Conservation (phyloP, 2,888 invertebrate genomes). For the Scrobipalpa atriplicella region DNA sequence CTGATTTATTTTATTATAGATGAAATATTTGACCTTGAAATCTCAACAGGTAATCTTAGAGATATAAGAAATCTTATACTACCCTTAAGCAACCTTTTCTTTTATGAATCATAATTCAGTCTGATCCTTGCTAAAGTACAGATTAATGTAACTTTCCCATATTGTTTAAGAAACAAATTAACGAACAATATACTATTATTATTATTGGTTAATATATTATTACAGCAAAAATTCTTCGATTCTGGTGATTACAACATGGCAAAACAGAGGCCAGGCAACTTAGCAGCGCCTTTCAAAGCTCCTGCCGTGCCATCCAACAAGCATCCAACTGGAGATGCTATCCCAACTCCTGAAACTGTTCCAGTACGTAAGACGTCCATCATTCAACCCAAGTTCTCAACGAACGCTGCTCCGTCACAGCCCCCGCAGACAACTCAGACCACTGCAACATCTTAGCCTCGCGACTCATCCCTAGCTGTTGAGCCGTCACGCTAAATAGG, state of each 20-base stretch:
- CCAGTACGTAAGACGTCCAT: constrained; percentile 96
- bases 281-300: constrained; percentile 80
- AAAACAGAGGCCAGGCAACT: constrained; percentile 91
- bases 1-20: no score
- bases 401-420: constrained; percentile 39
- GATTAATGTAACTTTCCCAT: no score
- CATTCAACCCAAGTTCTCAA: constrained; percentile 85
- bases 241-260: constrained; percentile 99
- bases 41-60: no score
- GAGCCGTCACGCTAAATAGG: constrained; percentile 32
- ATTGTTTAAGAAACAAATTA: background rate
- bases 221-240: constrained; percentile 99
- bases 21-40: no score
- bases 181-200: background rate
- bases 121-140: no score
- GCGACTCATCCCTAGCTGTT: constrained; percentile 37
- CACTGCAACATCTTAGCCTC: constrained; percentile 66
- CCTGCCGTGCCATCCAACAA: constrained; percentile 86
- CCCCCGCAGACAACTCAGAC: constrained; percentile 75
- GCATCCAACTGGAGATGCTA: constrained; percentile 93
- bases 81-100: no score
- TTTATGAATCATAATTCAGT: no score
- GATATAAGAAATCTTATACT: no score
- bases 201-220: constrained; percentile 36
- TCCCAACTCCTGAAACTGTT: constrained; percentile 98